phyloP scores from a whole-genome alignment of 1,140 invertebrate species.

The Heliconius nattereri region DNA sequence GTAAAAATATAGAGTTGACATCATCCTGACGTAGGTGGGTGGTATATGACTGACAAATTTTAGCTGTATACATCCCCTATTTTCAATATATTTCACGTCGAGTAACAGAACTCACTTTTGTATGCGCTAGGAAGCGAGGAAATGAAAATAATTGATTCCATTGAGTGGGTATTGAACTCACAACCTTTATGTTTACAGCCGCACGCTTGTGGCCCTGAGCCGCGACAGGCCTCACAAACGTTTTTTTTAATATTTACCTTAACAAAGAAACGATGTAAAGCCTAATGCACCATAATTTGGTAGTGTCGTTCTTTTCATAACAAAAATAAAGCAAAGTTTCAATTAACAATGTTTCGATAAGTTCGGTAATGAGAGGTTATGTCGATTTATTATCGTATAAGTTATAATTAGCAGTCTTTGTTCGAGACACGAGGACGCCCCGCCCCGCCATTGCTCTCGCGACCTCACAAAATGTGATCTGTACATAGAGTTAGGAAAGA shows the following conservation, averaged over 20 bases:
- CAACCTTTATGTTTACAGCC: too few species aligned
- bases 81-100: too few species aligned
- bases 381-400: constrained; percentile 66
- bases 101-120: too few species aligned
- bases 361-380: constrained; percentile 69
- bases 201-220: too few species aligned
- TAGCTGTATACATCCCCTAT: too few species aligned
- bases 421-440: constrained; percentile 50
- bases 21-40: too few species aligned
- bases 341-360: constrained; percentile 74
- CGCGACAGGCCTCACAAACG: too few species aligned
- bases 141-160: too few species aligned
- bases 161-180: too few species aligned
- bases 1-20: too few species aligned
- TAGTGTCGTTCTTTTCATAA: constrained; percentile 7
- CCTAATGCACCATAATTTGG: constrained; percentile 7
- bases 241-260: background rate
- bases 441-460: constrained; percentile 44
- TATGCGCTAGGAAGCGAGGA: too few species aligned
- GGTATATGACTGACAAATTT: too few species aligned
- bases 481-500: constrained; percentile 47
- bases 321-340: constrained; percentile 50
- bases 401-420: constrained; percentile 73
- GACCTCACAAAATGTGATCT: constrained; percentile 53
- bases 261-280: constrained; percentile 48